A percentile compares a stretch with the other conserved stretches of the same genome.
phyloP scores from a whole-genome alignment of 2,888 invertebrate species.

The Limnephilus lunatus region DNA sequence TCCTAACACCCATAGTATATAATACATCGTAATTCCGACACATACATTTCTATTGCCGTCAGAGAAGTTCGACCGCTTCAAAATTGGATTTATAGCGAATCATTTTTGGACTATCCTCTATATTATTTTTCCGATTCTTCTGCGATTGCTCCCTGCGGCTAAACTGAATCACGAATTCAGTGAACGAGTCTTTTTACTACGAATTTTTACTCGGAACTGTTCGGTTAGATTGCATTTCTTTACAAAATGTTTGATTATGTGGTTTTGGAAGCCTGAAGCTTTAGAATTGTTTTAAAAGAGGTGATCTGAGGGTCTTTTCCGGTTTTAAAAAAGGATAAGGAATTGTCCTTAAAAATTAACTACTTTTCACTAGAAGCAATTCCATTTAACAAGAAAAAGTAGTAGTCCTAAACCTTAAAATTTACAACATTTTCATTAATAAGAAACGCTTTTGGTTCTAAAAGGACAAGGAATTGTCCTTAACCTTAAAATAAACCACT shows the following conservation, averaged over 20 bases:
- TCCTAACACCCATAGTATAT: not conserved
- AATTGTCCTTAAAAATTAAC: no score
- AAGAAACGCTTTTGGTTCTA: no score
- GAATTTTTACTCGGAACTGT: not conserved
- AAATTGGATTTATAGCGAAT: constrained; percentile 41
- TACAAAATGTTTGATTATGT: not conserved
- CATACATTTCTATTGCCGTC: not conserved
- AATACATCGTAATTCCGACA: not conserved
- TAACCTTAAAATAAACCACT: no score
- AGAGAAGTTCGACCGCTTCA: constrained; percentile 14
- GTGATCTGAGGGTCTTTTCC: no score
- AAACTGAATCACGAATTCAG: constrained; percentile 21
- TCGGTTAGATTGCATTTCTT: not conserved
- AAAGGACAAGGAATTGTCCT: no score
- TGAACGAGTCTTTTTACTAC: not conserved
- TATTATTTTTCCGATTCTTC: constrained; percentile 37
- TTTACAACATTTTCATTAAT: no score
- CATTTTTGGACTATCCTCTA: constrained; percentile 32
- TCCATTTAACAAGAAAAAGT: no score
- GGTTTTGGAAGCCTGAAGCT: not conserved
- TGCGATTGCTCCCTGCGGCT: constrained; percentile 38
- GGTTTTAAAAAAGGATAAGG: no score
- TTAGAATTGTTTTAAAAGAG: not conserved
- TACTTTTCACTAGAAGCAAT: no score
- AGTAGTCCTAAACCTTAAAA: no score